Evolutionary conservation across 2,888 invertebrate genomes (phyloP).

Genomic region (Pyralis farinalis): DNA sequence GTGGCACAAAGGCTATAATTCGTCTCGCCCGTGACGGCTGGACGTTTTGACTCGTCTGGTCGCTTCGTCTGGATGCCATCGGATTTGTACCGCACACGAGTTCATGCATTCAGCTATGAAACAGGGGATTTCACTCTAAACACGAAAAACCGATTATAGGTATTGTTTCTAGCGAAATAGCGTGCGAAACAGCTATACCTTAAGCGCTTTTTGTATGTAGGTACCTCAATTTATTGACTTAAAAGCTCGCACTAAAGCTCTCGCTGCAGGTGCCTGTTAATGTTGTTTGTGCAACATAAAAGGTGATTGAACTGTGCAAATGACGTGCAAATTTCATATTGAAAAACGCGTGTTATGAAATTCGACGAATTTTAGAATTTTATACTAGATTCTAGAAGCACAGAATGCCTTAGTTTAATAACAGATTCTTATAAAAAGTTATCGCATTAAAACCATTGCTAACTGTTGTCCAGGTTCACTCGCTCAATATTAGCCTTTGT

Average conservation of each 20-base stretch:
- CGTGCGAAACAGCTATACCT: slow-evolving; percentile 48
- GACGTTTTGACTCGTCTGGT: slow-evolving; percentile 31
- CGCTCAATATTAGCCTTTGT: too few relatives aligned
- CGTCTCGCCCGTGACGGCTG: slow-evolving; percentile 60
- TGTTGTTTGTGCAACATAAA: neutral
- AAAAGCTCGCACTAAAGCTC: slow-evolving; percentile 55
- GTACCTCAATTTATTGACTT: slow-evolving; percentile 60
- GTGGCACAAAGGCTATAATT: slow-evolving; percentile 74
- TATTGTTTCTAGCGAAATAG: slow-evolving; percentile 57
- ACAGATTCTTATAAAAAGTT: too few relatives aligned
- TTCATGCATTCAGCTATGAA: slow-evolving; percentile 36
- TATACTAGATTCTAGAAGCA: neutral
- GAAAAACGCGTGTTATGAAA: neutral
- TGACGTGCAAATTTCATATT: neutral
- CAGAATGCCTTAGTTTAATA: too few relatives aligned
- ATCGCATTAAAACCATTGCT: too few relatives aligned
- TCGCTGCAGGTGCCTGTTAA: slow-evolving; percentile 16
- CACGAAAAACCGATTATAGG: slow-evolving; percentile 70
- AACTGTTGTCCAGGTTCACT: too few relatives aligned
- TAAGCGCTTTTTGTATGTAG: slow-evolving; percentile 52
- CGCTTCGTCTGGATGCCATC: slow-evolving; percentile 42
- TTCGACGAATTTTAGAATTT: neutral
- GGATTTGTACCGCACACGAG: slow-evolving; percentile 17
- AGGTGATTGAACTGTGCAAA: neutral
- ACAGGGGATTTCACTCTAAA: slow-evolving; percentile 59